These are phyloP conservation scores for Salticus scenicus DNA, from an alignment of 2,888 invertebrate genomes.

Conservation along the genomic window DNA sequence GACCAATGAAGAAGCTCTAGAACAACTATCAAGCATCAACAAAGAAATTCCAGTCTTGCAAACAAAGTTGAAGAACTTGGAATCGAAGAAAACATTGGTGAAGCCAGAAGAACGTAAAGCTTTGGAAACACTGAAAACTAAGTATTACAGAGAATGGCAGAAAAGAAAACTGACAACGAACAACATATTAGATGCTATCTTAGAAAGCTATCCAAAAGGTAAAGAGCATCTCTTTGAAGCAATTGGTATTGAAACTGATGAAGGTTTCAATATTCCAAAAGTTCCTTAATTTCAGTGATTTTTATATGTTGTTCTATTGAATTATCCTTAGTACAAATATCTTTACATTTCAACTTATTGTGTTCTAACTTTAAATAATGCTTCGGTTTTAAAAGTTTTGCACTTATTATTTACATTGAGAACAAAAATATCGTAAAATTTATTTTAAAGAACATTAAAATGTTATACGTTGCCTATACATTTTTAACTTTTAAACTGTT, in stretches of 20 bases:
- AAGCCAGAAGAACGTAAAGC: slow-evolving; percentile 79
- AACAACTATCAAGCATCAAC: slow-evolving; percentile 74
- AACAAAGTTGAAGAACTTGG: slow-evolving; percentile 79
- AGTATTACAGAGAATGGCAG: slow-evolving; percentile 80
- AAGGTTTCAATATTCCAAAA: slow-evolving; percentile 28
- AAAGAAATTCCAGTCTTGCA: slow-evolving; percentile 79
- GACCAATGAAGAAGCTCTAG: slow-evolving; percentile 80
- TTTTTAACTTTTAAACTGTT: too few species aligned
- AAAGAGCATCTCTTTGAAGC: slow-evolving; percentile 87
- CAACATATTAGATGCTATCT: slow-evolving; percentile 85
- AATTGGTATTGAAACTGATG: slow-evolving; percentile 87
- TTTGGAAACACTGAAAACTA: slow-evolving; percentile 80
- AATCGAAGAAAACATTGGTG: slow-evolving; percentile 78
- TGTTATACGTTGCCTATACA: too few species aligned
- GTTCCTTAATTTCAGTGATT: not conserved
- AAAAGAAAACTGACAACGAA: slow-evolving; percentile 86
- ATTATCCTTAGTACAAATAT: too few species aligned
- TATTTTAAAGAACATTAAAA: too few species aligned
- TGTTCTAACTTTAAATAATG: too few species aligned
- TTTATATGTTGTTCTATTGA: too few species aligned
- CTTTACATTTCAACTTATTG: too few species aligned
- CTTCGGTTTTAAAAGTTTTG: too few species aligned
- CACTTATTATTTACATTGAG: too few species aligned
- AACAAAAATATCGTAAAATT: too few species aligned
- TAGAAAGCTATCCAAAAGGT: slow-evolving; percentile 89